phyloP scores from a whole-genome alignment of 2,797 vertebrate genomes.

The Pseudochirops cupreus region DNA sequence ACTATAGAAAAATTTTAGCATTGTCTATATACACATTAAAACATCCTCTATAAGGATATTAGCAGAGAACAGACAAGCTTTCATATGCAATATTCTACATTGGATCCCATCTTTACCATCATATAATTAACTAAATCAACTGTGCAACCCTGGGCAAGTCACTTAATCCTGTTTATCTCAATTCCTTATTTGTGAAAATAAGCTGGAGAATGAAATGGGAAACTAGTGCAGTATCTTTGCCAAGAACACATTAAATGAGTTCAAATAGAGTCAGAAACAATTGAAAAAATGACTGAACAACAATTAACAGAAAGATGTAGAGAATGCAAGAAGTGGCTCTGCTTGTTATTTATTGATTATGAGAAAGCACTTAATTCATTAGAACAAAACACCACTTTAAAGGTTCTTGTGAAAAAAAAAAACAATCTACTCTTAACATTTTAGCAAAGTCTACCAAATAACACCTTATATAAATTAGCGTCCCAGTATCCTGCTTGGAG shows the following conservation, averaged over 20 bases:
- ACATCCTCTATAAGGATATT: neutral
- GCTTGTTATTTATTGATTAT: neutral
- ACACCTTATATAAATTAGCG: neutral
- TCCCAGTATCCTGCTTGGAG: neutral
- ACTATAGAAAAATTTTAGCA: neutral
- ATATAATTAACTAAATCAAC: neutral
- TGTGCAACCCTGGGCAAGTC: neutral
- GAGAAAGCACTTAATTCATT: neutral
- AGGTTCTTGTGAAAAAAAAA: neutral
- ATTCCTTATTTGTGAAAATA: neutral
- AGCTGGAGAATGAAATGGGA: neutral
- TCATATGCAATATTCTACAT: neutral
- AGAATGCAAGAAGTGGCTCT: neutral
- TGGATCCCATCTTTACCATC: neutral
- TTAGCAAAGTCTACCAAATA: neutral
- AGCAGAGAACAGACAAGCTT: neutral
- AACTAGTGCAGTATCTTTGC: neutral
- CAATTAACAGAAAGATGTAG: neutral
- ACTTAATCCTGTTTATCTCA: neutral
- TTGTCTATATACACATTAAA: neutral
- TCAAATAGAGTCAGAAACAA: neutral
- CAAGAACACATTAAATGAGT: neutral
- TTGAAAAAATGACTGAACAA: neutral
- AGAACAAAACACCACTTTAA: neutral
- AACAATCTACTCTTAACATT: neutral